Evolutionary conservation across 1,140 invertebrate species (phyloP), one percentile per base, ranked within the genome.

Genomic region (Oncopodura yosiiana): DNA sequence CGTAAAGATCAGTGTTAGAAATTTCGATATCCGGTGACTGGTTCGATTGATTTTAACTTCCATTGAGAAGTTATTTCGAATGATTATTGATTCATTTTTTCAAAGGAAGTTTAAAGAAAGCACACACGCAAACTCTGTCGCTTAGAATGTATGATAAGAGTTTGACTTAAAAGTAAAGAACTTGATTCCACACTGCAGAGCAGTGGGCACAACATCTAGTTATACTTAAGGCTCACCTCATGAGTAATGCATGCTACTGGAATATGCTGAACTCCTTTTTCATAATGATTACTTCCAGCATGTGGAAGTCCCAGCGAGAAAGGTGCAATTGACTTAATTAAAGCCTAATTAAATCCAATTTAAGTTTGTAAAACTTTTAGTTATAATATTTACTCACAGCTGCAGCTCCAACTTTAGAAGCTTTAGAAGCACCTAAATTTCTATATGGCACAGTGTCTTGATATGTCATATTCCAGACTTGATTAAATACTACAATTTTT

Each of bases 191-290:
- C n/a, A n/a, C n/a, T n/a, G n/a, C n/a, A n/a, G n/a, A n/a, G n/a
- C n/a, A n/a, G n/a, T n/a, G n/a, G n/a, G n/a, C n/a, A n/a, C n/a
- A n/a, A n/a, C n/a, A n/a, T n/a, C n/a, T n/a, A n/a, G n/a, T n/a
- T n/a, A n/a, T n/a, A n/a, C n/a, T n/a, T n/a, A n/a, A n/a, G n/a
- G n/a, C n/a, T n/a, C n/a, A n/a, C n/a, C n/a, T 89, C 75, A 12
- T 73, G 56, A 26, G 75, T 74, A 24, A 77, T 72, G 49, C 70
- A 73, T 5, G 71, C 73, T 16, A 69, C 69, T 6, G 76, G 76
- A 34, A 77, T 74, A 53, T 68, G 67, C 16, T 55, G 52, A 5
- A 66, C 64, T 46, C 59, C 58, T 0, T 38, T 24, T 24, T 58
- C 52, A 30, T 58, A 58, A 27, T 54, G 19, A 30, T 42, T 39